Evolutionary conservation across 2,888 invertebrate species (phyloP).

Genomic region (Drosophila paucipuncta): DNA sequence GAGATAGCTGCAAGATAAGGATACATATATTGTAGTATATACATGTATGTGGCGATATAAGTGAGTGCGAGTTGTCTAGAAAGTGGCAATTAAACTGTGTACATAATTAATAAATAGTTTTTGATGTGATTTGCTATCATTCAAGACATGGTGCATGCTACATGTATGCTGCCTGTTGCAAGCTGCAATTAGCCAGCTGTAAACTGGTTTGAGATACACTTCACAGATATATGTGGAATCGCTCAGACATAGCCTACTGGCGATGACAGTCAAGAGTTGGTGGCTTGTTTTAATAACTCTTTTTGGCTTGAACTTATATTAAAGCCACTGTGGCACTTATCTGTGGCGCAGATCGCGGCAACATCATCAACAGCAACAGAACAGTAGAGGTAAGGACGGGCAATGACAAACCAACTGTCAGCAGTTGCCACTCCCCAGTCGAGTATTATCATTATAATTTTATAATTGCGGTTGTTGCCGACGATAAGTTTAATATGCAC

Average conservation of each 20-base stretch:
- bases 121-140: conserved; percentile 38
- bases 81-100: conserved; percentile 72
- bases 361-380: conserved; percentile 49
- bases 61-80: conserved; percentile 42
- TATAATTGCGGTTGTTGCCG: conserved; percentile 78
- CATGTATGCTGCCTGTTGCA: conserved; percentile 18
- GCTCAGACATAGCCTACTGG: conserved; percentile 15
- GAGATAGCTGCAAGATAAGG: conserved; percentile 30
- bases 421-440: conserved; percentile 76
- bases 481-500: conserved; percentile 79
- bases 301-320: conserved; percentile 63
- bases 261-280: conserved; percentile 31
- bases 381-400: conserved; percentile 35
- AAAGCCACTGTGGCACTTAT: conserved; percentile 58
- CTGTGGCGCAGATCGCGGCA: conserved; percentile 62
- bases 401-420: conserved; percentile 80
- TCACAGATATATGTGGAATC: conserved; percentile 6
- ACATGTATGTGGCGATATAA: neutral
- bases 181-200: conserved; percentile 64
- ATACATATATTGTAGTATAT: conserved; percentile 19
- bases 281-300: conserved; percentile 78
- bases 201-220: conserved; percentile 62
- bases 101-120: conserved; percentile 70
- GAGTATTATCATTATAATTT: conserved; percentile 81
- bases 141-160: conserved; percentile 15